Conservation (phyloP, 2,888 invertebrate genomes). For the Tiliacea aurago region DNA sequence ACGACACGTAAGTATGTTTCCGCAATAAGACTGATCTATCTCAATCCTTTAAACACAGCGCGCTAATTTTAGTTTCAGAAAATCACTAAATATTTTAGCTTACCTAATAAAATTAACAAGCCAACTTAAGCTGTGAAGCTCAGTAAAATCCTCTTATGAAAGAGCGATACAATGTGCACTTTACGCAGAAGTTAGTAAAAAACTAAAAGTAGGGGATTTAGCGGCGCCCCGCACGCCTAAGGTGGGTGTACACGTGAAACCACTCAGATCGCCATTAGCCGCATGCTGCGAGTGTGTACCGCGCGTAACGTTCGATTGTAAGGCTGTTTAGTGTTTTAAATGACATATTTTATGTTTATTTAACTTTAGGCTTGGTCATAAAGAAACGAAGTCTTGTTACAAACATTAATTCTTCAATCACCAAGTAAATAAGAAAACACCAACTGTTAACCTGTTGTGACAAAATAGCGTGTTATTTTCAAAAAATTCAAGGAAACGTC, state of each 20-base stretch:
- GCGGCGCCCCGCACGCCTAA: constrained; percentile 76
- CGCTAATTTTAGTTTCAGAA: not conserved
- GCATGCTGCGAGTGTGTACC: constrained; percentile 67
- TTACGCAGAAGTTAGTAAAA: constrained; percentile 78
- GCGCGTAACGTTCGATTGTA: constrained; percentile 60
- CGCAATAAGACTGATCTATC: not conserved
- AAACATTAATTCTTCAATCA: not conserved
- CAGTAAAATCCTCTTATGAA: constrained; percentile 75
- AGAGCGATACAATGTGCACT: constrained; percentile 82
- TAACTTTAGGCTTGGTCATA: not conserved
- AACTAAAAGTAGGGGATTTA: constrained; percentile 83
- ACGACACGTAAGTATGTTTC: no score
- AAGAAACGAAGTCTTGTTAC: not conserved
- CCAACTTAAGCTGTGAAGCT: constrained; percentile 49
- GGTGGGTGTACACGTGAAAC: constrained; percentile 85
- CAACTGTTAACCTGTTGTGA: constrained; percentile 1
- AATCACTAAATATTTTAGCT: constrained; percentile 18
- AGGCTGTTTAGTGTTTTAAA: constrained; percentile 44
- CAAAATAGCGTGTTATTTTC: constrained; percentile 7
- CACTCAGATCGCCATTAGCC: constrained; percentile 84
- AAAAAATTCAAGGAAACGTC: constrained; percentile 26
- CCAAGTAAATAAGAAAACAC: not conserved
- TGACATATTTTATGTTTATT: constrained; percentile 9
- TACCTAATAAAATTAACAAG: constrained; percentile 54
- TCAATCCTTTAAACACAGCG: not conserved